phyloP scores from a whole-genome alignment of 2,888 invertebrate species.

The Clepsis dumicolana region DNA sequence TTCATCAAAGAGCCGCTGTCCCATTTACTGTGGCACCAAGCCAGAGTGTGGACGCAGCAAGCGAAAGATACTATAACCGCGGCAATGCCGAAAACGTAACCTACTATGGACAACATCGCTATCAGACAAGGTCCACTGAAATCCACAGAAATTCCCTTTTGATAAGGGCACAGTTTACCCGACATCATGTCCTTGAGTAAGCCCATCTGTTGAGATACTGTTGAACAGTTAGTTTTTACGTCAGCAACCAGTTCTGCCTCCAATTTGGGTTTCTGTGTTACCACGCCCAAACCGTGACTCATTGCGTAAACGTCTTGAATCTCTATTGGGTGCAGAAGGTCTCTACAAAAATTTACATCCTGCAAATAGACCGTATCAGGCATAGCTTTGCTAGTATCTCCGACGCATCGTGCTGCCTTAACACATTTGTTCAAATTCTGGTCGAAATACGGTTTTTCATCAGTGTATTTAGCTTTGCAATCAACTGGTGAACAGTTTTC shows the following conservation, averaged over 20 bases:
- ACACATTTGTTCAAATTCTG: constrained; percentile 25
- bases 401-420: constrained; percentile 14
- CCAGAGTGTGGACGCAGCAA: neutral
- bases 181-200: constrained; percentile 19
- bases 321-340: constrained; percentile 19
- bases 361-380: constrained; percentile 31
- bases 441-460: constrained; percentile 32
- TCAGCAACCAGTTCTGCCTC: neutral
- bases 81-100: constrained; percentile 16
- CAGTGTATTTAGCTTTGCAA: constrained; percentile 27
- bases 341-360: constrained; percentile 33
- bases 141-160: constrained; percentile 27
- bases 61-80: constrained; percentile 9
- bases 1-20: neutral
- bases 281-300: constrained; percentile 14
- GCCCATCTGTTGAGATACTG: constrained; percentile 31
- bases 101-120: constrained; percentile 20
- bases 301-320: constrained; percentile 37
- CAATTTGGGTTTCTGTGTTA: neutral
- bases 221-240: constrained; percentile 32
- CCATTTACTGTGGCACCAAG: constrained; percentile 4
- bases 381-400: constrained; percentile 9
- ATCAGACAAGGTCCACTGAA: constrained; percentile 5
- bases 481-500: constrained; percentile 33
- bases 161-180: constrained; percentile 26